Percentiles rank a stretch among this genome's conserved stretches.
Evolutionary conservation across 2,888 invertebrate genomes (phyloP).

Genomic region (Cataglyphis cursor): DNA sequence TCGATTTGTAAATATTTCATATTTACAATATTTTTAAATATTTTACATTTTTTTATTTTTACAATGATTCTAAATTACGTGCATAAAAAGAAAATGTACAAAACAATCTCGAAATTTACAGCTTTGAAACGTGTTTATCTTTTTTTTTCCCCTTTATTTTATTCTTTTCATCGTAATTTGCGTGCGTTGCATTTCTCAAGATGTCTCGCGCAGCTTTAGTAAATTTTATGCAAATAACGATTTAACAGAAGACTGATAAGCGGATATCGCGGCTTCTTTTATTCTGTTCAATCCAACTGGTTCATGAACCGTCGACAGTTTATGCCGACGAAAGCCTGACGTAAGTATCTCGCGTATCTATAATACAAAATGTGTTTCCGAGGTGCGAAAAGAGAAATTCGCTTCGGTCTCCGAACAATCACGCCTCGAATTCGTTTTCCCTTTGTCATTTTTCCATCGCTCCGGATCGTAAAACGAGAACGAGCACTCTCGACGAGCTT

Average conservation of each 20-base stretch:
- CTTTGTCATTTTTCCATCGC: slow-evolving; percentile 18
- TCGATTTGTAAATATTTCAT: not conserved
- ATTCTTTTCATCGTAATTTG: slow-evolving; percentile 2
- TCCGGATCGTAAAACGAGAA: slow-evolving; percentile 22
- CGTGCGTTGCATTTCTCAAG: not conserved
- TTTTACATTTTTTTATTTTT: not conserved
- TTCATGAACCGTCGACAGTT: slow-evolving; percentile 14
- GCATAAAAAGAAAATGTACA: not conserved
- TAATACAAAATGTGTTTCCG: not conserved
- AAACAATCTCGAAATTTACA: not conserved
- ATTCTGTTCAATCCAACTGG: slow-evolving; percentile 1
- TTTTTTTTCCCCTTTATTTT: not conserved
- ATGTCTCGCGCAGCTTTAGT: slow-evolving; percentile 1
- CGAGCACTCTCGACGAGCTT: slow-evolving; percentile 23
- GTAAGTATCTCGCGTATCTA: slow-evolving; percentile 2
- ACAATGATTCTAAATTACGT: not conserved
- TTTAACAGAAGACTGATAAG: slow-evolving; percentile 1
- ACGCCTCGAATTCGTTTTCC: not conserved
- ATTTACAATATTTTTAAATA: not conserved
- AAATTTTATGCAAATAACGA: slow-evolving; percentile 27
- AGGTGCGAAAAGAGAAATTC: not conserved
- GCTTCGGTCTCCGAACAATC: not conserved
- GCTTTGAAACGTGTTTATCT: not conserved
- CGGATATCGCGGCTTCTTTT: slow-evolving; percentile 9
- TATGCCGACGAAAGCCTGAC: not conserved